Base-by-base conservation (phyloP, 35 echinoderm and acorn worm species). In the Eucidaris tribuloides region DNA sequence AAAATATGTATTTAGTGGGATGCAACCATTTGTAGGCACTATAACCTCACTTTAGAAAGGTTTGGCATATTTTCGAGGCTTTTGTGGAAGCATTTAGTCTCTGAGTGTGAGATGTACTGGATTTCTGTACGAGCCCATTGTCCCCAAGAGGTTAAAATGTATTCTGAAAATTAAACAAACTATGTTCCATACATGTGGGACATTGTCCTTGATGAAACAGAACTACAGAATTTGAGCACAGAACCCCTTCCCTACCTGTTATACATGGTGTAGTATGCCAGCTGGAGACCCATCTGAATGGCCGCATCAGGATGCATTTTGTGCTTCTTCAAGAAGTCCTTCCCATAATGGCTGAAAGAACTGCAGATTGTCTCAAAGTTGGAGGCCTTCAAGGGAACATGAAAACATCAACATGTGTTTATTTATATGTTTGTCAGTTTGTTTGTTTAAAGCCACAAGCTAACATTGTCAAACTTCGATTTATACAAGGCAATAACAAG, bases 291-390 rank as follows among this genome's bases (percentile, higher is more conserved):
- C 22, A 91, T 7, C 66, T 96, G 93, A 23, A 86, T 45, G 1
- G 77, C 66, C 33, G 88, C 62, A 91, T 96, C 93, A 0, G 93
- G 93, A 55, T 96, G 93, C 6, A 87, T 58, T 25, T 74, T 70
- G 3, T 83, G 27, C 30, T 78, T 62, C 77, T 96, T 96, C 17
- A 81, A 18, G 18, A 48, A 66, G 23, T 65, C 63, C 64, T 94
- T 91, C 34, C 93, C 87, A 87, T 78, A 90, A 46, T 36, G 64
- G 15, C 22, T 31, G 14, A 68, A 87, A 0, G 80, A 37, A 79
- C 78, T 91, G 44, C 45, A 65, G 22, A 91, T 29, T 24, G 88
- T 25, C 14, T 91, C 76, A 72, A 87, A 44, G 27, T 79, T 87
- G 4, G 57, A 62, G 1, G 93, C 93, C 93, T 96, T 62, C 15